Evolutionary conservation across 2,888 invertebrate genomes (phyloP).

Genomic region (Dermolepida albohirtum): DNA sequence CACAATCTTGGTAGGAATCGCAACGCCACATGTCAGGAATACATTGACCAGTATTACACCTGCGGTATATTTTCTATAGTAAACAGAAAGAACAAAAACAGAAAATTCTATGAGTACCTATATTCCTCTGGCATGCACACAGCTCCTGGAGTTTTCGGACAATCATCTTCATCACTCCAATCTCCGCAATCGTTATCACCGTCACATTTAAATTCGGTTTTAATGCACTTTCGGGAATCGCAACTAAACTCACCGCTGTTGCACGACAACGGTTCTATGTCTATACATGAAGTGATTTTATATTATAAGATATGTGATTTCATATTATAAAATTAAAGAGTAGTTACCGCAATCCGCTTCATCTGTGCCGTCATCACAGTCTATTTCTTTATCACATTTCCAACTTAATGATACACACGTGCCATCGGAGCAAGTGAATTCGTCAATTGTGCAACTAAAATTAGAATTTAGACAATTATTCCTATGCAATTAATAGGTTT

Average conservation of each 20-base stretch:
- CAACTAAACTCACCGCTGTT: conserved; percentile 82
- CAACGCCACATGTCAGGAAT: conserved; percentile 83
- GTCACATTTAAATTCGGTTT: conserved; percentile 82
- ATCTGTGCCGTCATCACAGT: conserved; percentile 82
- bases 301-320: too few relatives aligned
- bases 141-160: conserved; percentile 70
- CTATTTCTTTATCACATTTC: conserved; percentile 81
- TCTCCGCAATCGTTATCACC: conserved; percentile 90
- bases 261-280: conserved; percentile 71
- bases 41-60: conserved; percentile 78
- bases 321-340: background rate
- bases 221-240: conserved; percentile 76
- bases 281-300: conserved; percentile 49
- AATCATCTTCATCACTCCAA: conserved; percentile 87
- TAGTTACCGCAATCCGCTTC: conserved; percentile 77
- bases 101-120: conserved; percentile 67
- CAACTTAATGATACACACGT: conserved; percentile 80
- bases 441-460: conserved; percentile 76
- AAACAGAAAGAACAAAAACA: conserved; percentile 4
- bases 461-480: background rate
- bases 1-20: conserved; percentile 84
- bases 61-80: conserved; percentile 55
- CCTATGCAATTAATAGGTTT: background rate
- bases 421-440: conserved; percentile 80
- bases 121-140: conserved; percentile 79